Base-by-base conservation (phyloP, 2,797 vertebrate genomes). In the Sebastes goodei region DNA sequence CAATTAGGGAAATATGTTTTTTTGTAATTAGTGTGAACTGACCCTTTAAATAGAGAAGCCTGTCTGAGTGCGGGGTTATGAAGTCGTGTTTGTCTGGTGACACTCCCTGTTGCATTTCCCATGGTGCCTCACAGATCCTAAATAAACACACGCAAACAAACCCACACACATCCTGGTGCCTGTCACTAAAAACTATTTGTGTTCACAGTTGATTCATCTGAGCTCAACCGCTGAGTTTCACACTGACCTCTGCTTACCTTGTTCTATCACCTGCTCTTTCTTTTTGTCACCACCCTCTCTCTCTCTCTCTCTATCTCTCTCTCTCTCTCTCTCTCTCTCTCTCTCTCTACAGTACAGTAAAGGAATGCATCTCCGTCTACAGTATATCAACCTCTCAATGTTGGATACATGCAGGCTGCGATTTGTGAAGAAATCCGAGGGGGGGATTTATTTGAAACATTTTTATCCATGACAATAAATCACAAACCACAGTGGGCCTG, bases 111-210 rank as follows among this genome's bases (percentile, higher is more conserved):
- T 86, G 86, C 86, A 89, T 91, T 92, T 92, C 90, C 83, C 90
- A 92, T 86, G 85, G 78, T 76, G 82, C 88, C 62, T 73, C 83
- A 76, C 56, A 10, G 60, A 76, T 79, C 74, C 83, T 88, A 86
- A 84, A 89, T 60, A 91, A 93, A 92, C 85, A 92, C 27, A 35
- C 74, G 84, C 85, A 93, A 88, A 92, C 84, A 91, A 70, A 78
- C 67, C 79, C 65, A 84, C 80, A 89, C 93, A 93, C 86, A 89
- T 87, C 89, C 89, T 78, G 85, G 74, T 80, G 75, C 77, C 90
- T 93, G 89, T 92, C 91, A 93, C 90, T 91, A 53, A 93, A 93
- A 92, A 85, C 78, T 92, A 92, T 93, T 94, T 93, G 93, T 86
- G 92, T 90, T 90, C 84, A 84, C 78, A 90, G 74, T 73, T 92